phyloP scores from a whole-genome alignment of 2,113 vertebrate genomes.

The Piaya cayana region DNA sequence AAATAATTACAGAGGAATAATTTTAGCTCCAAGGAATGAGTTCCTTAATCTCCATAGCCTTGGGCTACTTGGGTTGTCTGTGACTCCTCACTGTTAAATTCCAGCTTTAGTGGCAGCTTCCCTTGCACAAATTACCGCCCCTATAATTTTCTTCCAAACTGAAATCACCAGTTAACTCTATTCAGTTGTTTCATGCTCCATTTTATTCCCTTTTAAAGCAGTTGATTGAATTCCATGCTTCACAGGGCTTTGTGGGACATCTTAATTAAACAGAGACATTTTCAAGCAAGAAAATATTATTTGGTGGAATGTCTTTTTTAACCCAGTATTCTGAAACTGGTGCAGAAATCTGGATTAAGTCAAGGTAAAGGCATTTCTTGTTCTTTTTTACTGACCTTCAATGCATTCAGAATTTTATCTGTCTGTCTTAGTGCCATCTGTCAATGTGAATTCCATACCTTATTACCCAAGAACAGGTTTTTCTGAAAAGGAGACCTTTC shows the following conservation, averaged over 20 bases:
- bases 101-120: background rate
- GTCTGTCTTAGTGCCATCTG: accelerated
- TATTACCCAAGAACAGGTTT: background rate
- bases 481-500: background rate
- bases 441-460: background rate
- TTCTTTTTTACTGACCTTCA: background rate
- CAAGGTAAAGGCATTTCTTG: background rate
- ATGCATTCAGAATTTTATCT: background rate
- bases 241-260: background rate
- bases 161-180: background rate
- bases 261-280: background rate
- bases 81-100: background rate
- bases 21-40: background rate
- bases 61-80: background rate
- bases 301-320: background rate
- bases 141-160: background rate
- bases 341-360: background rate
- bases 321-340: background rate
- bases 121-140: background rate
- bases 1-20: background rate
- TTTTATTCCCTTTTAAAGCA: constrained; percentile 16
- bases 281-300: background rate
- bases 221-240: background rate
- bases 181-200: background rate
- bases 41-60: background rate